phyloP scores from a whole-genome alignment of 2,797 vertebrate species.

The Masticophis lateralis region DNA sequence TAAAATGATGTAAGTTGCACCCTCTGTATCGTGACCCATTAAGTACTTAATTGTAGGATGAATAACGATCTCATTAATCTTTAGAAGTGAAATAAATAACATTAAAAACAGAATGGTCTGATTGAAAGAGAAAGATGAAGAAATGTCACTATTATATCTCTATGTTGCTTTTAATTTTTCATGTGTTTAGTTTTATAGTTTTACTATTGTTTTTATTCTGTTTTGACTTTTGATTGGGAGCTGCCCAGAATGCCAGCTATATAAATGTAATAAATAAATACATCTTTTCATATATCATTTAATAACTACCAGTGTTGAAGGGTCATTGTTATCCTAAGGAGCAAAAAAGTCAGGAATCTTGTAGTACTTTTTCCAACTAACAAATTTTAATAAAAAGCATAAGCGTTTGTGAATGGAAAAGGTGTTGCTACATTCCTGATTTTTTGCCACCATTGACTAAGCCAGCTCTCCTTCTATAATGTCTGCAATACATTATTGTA shows the following conservation, averaged over 20 bases:
- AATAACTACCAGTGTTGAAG: background rate
- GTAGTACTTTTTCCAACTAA: background rate
- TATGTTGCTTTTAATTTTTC: background rate
- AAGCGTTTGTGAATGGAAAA: background rate
- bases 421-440: background rate
- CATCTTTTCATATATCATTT: background rate
- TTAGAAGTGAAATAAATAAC: background rate
- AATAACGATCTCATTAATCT: background rate
- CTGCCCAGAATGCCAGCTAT: background rate
- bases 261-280: background rate
- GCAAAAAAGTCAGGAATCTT: background rate
- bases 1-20: background rate
- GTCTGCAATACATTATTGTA: background rate
- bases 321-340: background rate
- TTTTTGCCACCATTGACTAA: background rate
- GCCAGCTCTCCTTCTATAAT: background rate
- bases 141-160: background rate
- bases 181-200: background rate
- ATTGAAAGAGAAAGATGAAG: background rate
- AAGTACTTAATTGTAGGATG: background rate
- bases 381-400: background rate
- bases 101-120: background rate
- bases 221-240: background rate
- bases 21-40: background rate
- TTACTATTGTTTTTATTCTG: background rate